Evolutionary conservation across 2,888 invertebrate species (phyloP).

Genomic region (Eustalomyia histrio): DNA sequence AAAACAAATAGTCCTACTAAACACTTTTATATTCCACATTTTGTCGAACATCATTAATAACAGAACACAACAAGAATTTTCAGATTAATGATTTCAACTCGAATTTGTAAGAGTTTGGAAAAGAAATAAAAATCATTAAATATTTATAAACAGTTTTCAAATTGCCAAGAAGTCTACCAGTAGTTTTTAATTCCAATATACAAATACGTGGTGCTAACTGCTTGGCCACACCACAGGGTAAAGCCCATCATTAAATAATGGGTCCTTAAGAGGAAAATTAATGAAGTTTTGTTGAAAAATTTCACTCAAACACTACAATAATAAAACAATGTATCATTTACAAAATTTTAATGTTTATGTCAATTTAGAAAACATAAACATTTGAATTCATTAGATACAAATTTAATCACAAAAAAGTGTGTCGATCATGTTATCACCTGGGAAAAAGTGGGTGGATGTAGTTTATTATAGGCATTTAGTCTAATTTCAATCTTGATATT

Average conservation of each 20-base stretch:
- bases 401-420: neutral
- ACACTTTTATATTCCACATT: constrained; percentile 68
- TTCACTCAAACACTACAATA: constrained; percentile 19
- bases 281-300: constrained; percentile 73
- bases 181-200: constrained; percentile 53
- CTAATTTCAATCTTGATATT: constrained; percentile 20
- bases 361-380: constrained; percentile 31
- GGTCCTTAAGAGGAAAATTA: constrained; percentile 71
- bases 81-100: constrained; percentile 72
- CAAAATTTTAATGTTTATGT: constrained; percentile 19
- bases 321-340: constrained; percentile 27
- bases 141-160: constrained; percentile 25
- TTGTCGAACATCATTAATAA: constrained; percentile 78
- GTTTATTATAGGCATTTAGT: constrained; percentile 28
- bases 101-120: constrained; percentile 8
- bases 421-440: neutral
- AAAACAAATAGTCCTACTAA: constrained; percentile 45
- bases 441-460: constrained; percentile 18
- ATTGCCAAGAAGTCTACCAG: constrained; percentile 66
- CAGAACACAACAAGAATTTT: constrained; percentile 72
- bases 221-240: constrained; percentile 62
- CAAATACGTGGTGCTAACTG: constrained; percentile 74
- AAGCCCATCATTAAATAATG: constrained; percentile 57
- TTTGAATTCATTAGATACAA: constrained; percentile 14
- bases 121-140: too few relatives aligned